Evolutionary conservation across 2,113 vertebrate genomes (phyloP), one percentile per base, ranked within the genome.

Genomic region (Mastomys natalensis): DNA sequence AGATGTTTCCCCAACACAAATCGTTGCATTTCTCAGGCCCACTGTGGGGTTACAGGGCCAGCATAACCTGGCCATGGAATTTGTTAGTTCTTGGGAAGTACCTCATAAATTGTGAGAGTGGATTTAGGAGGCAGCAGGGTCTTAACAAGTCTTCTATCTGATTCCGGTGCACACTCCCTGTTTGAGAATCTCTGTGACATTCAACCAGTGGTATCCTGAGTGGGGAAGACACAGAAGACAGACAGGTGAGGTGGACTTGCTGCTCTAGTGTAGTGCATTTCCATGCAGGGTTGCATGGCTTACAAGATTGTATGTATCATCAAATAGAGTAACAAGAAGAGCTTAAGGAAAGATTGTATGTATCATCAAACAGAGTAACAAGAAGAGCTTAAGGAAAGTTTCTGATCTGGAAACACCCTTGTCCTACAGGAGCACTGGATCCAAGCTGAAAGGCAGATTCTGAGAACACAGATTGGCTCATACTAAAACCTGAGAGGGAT

Each of bases 381-480:
- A 64, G 62, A 64, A 26, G 24, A 64, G 24, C 60, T 26, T 64
- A 68, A 68, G 66, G 15, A 68, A 34, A 37, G 16, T 16, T 68
- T 68, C 31, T 40, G 58, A 31, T 24, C 22, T 15, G 40, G 64
- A 88, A 85, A 80, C 3, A 1, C 34, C 34, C 10, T 90, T 22
- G 22, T 45, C 19, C 37, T 26, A 22, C 7, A 40, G 43, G 80
- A 74, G 7, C 55, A 51, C 34, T 3, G 1, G 34, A 24, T 15
- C 4, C 48, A 62, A 34, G 26, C 55, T 43, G 48, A 89, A 37
- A 48, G 9, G n/a, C 37, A 74, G 64, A 6, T 45, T 12, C 66
- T 70, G 60, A 95, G 87, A 82, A 66, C 7, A 43, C 45, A 45
- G 22, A 45, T 70, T 80, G 87, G 85, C 62, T 87, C 45, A n/a